Conservation (phyloP, 2,797 vertebrate genomes). For the Pelochelys cantorii region DNA sequence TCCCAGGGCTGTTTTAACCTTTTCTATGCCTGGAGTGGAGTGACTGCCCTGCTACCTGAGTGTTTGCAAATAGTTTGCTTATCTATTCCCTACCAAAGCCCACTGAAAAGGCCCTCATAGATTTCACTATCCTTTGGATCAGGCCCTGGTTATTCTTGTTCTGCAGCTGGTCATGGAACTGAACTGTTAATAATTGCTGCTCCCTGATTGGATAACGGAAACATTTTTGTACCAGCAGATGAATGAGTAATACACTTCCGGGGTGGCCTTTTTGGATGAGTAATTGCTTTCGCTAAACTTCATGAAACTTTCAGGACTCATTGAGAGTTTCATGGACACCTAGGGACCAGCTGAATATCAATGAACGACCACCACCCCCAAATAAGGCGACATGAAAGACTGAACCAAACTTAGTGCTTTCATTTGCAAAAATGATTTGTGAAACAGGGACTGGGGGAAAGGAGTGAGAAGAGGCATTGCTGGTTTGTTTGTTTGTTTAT, state of each 20-base stretch:
- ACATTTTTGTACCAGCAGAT: background rate
- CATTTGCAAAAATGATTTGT: fast-evolving
- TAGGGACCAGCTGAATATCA: background rate
- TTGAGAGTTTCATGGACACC: background rate
- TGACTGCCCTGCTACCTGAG: background rate
- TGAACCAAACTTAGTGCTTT: fast-evolving
- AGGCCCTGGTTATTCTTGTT: background rate
- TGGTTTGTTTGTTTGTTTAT: background rate
- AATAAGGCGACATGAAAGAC: background rate
- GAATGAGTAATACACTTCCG: background rate
- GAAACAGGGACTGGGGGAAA: fast-evolving
- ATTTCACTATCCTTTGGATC: background rate
- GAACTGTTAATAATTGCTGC: background rate
- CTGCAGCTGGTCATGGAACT: background rate
- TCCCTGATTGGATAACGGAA: background rate
- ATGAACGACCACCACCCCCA: background rate
- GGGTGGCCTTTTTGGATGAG: background rate
- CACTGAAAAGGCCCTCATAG: background rate
- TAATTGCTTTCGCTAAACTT: background rate
- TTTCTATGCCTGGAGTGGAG: no score
- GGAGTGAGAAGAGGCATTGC: no score
- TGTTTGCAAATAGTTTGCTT: background rate
- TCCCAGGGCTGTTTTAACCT: no score
- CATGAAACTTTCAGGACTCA: background rate
- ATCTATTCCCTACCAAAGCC: background rate